phyloP scores from a whole-genome alignment of 2,113 vertebrate genomes.

The Sinocyclocheilus anophthalmus region DNA sequence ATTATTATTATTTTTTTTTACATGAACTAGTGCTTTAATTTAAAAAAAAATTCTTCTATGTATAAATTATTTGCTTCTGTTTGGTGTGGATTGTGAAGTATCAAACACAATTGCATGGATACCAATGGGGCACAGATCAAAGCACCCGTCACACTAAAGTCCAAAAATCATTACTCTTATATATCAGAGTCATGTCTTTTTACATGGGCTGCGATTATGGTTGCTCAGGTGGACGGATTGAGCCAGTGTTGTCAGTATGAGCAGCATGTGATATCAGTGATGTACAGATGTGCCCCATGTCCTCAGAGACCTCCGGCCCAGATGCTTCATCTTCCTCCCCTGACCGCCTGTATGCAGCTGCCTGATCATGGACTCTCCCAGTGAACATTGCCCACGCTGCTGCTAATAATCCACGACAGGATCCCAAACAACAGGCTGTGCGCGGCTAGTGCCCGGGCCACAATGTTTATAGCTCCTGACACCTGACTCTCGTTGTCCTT shows the following conservation, averaged over 20 bases:
- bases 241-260: constrained; percentile 11
- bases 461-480: constrained; percentile 67
- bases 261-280: constrained; percentile 14
- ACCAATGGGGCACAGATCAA: background rate
- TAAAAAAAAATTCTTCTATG: too few relatives aligned
- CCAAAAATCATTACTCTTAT: background rate
- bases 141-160: background rate
- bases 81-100: background rate
- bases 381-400: constrained; percentile 46
- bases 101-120: background rate
- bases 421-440: constrained; percentile 65
- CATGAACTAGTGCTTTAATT: too few relatives aligned
- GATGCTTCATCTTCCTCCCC: constrained; percentile 55
- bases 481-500: constrained; percentile 62
- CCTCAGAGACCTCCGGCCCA: constrained; percentile 47
- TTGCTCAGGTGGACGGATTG: background rate
- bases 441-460: constrained; percentile 37
- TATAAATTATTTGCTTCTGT: background rate
- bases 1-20: too few relatives aligned
- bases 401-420: constrained; percentile 64
- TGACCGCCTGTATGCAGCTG: constrained; percentile 46
- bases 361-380: constrained; percentile 53
- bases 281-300: constrained; percentile 39
- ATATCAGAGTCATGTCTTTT: constrained; percentile 2
- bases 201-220: background rate